Conservation (phyloP, 2,888 invertebrate genomes). For the Andrena dorsata region DNA sequence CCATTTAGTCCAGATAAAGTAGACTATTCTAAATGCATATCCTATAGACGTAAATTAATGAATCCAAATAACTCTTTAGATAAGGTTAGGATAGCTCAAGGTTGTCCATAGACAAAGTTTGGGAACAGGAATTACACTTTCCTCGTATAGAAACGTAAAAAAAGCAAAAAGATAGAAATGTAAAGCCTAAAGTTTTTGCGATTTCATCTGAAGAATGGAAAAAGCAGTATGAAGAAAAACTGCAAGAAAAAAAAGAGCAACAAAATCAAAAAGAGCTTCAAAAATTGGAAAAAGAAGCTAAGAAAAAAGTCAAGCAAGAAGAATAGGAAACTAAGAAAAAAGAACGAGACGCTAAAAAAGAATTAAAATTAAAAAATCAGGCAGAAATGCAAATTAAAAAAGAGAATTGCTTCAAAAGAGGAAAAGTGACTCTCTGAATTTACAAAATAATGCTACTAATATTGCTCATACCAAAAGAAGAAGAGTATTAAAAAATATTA, state of each 20-base stretch:
- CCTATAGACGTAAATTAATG: background rate
- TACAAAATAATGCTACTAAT: too few relatives aligned
- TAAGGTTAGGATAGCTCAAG: too few relatives aligned
- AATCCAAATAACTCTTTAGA: background rate
- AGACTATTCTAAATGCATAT: background rate
- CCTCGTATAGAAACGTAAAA: background rate
- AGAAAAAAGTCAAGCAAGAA: too few relatives aligned
- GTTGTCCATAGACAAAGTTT: constrained; percentile 9
- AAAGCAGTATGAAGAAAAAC: background rate
- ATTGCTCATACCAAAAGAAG: too few relatives aligned
- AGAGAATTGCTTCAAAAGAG: too few relatives aligned
- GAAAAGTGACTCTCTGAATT: too few relatives aligned
- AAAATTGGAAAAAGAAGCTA: too few relatives aligned
- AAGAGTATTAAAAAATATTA: too few relatives aligned
- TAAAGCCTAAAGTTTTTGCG: background rate
- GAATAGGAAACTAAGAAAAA: too few relatives aligned
- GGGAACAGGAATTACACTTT: constrained; percentile 6
- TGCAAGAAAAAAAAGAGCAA: background rate
- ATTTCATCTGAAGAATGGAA: constrained; percentile 2
- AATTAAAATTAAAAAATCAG: too few relatives aligned
- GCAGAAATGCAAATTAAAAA: too few relatives aligned
- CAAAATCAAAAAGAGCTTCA: background rate
- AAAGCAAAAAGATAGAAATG: background rate
- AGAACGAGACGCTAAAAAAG: too few relatives aligned
- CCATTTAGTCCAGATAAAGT: background rate